Evolutionary conservation across 2,888 invertebrate species (phyloP), one percentile per base, ranked within the genome.

Genomic region (Camptogramma bilineatum): DNA sequence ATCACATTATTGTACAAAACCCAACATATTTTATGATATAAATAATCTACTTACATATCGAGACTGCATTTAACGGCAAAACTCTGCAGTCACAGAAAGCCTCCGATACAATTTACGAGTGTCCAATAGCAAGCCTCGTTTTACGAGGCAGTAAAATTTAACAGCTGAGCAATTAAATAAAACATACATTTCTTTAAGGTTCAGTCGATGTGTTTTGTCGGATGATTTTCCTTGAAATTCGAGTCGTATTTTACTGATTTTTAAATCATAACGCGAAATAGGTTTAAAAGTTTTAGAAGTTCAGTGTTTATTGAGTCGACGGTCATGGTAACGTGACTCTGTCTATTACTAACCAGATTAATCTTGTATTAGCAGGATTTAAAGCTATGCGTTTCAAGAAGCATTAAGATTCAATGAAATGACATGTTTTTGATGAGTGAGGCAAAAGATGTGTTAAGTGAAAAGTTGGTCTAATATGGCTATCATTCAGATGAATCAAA

Each of bases 61-160:
- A 8, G 10, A 28, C 13, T 16, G 16, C 28, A 21, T 48, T 48
- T 48, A 34, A 19, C 8, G 31, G 31, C n/a, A 57, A 39, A 50
- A 9, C 24, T 28, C 24, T 55, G 48, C 19, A 13, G 24, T 10
- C 19, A 52, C 50, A 47, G 18, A 56, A 52, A 61, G 34, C 48
- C 19, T 51, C 54, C 16, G 7, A 54, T 50, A 48, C 44, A 51
- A 48, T 54, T 50, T 47, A 54, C 50, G 31, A 57, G 53, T 63
- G 48, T 50, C 57, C 57, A 61, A 58, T 62, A 59, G 39, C 59
- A 55, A 51, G 48, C 59, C 54, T 54, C 42, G 17, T 17, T 64
- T 64, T 64, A 64, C 56, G 61, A 65, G 34, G 61, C 50, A 57
- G 21, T 65, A 28, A 64, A 61, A 47, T 53, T 61, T 61, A 24